Evolutionary conservation across 1,140 invertebrate species (phyloP).

Genomic region (Nebria ingens): DNA sequence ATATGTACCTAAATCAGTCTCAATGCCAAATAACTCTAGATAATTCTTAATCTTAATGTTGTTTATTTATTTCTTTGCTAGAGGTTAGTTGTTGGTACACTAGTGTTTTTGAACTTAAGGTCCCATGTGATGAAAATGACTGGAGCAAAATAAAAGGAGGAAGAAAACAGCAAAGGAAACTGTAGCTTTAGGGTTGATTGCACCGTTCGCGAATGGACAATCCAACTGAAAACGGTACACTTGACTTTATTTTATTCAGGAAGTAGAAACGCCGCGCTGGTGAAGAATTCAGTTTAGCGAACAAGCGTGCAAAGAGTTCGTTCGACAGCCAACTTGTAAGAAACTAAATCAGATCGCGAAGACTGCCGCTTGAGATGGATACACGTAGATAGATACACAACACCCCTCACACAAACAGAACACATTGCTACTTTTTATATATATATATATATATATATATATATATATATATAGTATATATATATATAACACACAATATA

Average conservation of each 20-base stretch:
- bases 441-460: neutral
- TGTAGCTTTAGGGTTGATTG: neutral
- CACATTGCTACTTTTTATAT: too few species aligned
- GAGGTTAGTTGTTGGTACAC: too few species aligned
- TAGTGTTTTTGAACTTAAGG: too few species aligned
- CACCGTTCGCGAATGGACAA: neutral
- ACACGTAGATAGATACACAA: too few species aligned
- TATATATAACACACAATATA: too few species aligned
- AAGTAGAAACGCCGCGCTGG: too few species aligned
- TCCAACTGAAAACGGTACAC: neutral
- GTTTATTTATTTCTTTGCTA: too few species aligned
- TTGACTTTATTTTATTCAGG: conserved; percentile 8
- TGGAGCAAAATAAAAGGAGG: neutral
- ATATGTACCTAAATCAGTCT: neutral
- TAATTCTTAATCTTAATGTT: neutral
- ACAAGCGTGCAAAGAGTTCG: neutral
- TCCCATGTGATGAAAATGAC: neutral
- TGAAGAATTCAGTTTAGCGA: conserved; percentile 4
- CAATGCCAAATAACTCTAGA: neutral
- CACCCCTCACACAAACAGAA: too few species aligned
- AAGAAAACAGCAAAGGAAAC: neutral
- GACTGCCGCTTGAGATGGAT: neutral
- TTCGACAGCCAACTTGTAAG: neutral
- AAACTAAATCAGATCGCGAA: conserved; percentile 1
- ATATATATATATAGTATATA: neutral